These are phyloP conservation scores for Hapalemur alaotrensis DNA, from an alignment of 2,797 vertebrate species.

Conservation along the genomic window DNA sequence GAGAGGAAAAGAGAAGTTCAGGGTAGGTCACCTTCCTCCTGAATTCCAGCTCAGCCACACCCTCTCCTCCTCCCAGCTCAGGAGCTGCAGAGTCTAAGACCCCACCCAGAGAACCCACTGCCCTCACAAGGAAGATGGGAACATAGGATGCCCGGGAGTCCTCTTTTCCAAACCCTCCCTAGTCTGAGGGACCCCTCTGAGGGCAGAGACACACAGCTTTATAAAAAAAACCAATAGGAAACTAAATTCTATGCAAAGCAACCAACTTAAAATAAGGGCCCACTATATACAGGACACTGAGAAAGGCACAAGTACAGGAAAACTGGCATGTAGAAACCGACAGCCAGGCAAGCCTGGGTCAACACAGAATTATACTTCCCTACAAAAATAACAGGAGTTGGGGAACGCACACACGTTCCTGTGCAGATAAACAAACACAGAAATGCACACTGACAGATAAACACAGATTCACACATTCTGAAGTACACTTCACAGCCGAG, in stretches of 20 bases:
- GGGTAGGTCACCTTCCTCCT: not conserved
- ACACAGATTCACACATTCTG: not conserved
- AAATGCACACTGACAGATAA: not conserved
- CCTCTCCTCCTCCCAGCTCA: not conserved
- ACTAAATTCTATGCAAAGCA: not conserved
- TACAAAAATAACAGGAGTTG: not conserved
- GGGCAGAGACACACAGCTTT: not conserved
- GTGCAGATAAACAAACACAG: slow-evolving; percentile 19
- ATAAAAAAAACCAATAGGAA: not conserved
- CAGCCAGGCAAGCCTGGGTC: not conserved
- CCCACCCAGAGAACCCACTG: not conserved
- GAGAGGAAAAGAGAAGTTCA: not conserved
- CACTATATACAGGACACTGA: not conserved
- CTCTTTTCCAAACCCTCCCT: not conserved
- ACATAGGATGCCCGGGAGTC: not conserved
- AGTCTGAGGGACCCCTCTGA: not conserved
- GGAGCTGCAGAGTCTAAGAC: not conserved
- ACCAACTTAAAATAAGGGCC: not conserved
- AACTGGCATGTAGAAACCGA: not conserved
- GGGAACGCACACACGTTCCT: not conserved
- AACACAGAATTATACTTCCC: not conserved
- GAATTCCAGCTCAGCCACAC: not conserved
- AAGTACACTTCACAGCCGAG: not conserved
- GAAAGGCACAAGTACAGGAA: not conserved
- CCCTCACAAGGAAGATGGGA: not conserved